phyloP scores from a whole-genome alignment of 2,888 invertebrate species.

The Xestia sexstrigata region DNA sequence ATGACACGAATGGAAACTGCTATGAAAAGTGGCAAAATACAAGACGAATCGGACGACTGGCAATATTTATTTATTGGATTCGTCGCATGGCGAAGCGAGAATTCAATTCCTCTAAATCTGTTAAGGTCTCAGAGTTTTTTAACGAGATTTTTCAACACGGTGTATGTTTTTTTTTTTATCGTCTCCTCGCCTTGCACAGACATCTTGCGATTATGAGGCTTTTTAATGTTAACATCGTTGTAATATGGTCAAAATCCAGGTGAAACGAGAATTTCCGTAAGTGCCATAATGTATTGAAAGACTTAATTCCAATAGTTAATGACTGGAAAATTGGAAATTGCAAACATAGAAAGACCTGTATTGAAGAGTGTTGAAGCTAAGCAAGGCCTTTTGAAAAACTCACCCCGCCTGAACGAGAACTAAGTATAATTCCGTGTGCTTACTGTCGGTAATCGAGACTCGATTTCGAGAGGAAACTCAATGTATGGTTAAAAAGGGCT shows the following conservation, averaged over 20 bases:
- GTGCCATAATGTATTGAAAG: background rate
- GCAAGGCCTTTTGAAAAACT: too few relatives aligned
- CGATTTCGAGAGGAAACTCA: too few relatives aligned
- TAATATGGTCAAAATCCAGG: background rate
- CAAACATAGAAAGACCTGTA: too few relatives aligned
- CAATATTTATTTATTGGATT: conserved; percentile 23
- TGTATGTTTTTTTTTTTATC: background rate
- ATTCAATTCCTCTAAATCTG: background rate
- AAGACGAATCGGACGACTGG: conserved; percentile 2
- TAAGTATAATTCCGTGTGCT: too few relatives aligned
- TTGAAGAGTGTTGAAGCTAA: too few relatives aligned
- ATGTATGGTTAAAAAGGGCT: too few relatives aligned
- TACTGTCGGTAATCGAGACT: too few relatives aligned
- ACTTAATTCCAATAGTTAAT: too few relatives aligned
- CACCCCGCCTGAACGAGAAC: too few relatives aligned
- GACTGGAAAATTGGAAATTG: too few relatives aligned
- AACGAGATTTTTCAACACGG: background rate
- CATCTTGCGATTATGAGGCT: background rate
- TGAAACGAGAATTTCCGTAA: background rate
- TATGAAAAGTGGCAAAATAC: conserved; percentile 25
- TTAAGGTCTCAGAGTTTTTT: background rate
- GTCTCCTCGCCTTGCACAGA: background rate
- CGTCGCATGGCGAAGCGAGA: background rate
- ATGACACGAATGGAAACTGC: conserved; percentile 45
- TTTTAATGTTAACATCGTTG: background rate